These are phyloP conservation scores for Grammomys surdaster DNA, from an alignment of 2,113 vertebrate genomes.

Conservation along the genomic window DNA sequence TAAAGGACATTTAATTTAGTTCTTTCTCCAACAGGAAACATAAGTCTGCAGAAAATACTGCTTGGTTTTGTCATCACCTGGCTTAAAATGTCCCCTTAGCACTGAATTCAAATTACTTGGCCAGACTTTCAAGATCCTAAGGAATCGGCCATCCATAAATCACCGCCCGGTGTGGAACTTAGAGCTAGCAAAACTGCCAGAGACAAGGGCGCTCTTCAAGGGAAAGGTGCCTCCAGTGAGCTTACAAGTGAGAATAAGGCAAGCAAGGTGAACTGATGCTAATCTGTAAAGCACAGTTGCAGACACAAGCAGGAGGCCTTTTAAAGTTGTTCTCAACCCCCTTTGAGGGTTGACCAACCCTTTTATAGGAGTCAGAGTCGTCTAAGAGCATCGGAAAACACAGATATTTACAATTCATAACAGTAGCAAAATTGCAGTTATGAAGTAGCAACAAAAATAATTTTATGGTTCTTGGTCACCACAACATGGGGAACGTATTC, in stretches of 20 bases:
- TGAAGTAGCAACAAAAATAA: not conserved
- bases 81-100: not conserved
- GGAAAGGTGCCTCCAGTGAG: not conserved
- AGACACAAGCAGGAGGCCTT: not conserved
- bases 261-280: not conserved
- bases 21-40: not conserved
- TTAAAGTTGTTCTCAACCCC: not conserved
- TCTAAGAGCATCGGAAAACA: not conserved
- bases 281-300: not conserved
- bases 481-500: not conserved
- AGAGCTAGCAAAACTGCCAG: conserved; percentile 2
- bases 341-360: not conserved
- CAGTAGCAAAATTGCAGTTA: not conserved
- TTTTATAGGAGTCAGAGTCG: not conserved
- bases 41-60: conserved; percentile 38
- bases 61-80: not conserved
- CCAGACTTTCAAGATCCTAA: conserved; percentile 10
- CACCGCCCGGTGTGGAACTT: not conserved
- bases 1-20: conserved; percentile 32
- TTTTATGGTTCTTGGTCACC: not conserved
- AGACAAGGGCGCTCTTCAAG: not conserved
- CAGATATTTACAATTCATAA: not conserved
- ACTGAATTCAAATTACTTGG: conserved; percentile 31
- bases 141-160: conserved; percentile 2
- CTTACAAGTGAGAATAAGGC: not conserved